These are phyloP conservation scores for Sepiola atlantica DNA, from an alignment of 2,888 invertebrate species.

Conservation along the genomic window DNA sequence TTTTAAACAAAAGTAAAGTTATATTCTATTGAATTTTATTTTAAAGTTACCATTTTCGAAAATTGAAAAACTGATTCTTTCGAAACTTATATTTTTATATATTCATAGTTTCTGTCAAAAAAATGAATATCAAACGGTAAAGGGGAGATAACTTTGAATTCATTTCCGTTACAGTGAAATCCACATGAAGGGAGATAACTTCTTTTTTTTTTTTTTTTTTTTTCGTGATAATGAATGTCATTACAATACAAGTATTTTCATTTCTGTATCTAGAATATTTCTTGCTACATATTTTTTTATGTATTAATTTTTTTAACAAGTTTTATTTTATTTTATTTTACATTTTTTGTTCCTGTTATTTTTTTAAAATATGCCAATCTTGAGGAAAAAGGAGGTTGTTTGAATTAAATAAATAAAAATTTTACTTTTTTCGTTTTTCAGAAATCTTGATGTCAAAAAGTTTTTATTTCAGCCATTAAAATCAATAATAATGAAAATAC, in stretches of 20 bases:
- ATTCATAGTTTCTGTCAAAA: neutral
- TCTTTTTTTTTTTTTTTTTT: neutral
- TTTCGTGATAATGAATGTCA: too few relatives aligned
- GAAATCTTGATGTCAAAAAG: neutral
- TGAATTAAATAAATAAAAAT: neutral
- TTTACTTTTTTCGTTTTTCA: neutral
- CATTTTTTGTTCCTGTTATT: neutral
- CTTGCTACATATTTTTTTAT: neutral
- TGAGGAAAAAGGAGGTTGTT: neutral
- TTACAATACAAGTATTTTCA: neutral
- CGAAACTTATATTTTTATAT: neutral
- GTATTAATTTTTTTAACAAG: neutral
- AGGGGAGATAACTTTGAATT: neutral
- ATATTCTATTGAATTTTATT: too few relatives aligned
- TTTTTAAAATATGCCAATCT: neutral
- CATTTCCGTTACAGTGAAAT: neutral
- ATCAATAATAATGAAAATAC: neutral
- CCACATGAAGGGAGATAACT: neutral
- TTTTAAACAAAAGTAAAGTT: too few relatives aligned
- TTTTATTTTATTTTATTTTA: neutral
- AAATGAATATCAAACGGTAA: neutral
- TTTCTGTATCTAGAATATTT: neutral
- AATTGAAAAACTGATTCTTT: neutral
- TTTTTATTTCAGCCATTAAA: neutral
- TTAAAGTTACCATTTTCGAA: too few relatives aligned